Base-by-base conservation (phyloP, 2,888 invertebrate genomes). In the Thereva nobilitata region DNA sequence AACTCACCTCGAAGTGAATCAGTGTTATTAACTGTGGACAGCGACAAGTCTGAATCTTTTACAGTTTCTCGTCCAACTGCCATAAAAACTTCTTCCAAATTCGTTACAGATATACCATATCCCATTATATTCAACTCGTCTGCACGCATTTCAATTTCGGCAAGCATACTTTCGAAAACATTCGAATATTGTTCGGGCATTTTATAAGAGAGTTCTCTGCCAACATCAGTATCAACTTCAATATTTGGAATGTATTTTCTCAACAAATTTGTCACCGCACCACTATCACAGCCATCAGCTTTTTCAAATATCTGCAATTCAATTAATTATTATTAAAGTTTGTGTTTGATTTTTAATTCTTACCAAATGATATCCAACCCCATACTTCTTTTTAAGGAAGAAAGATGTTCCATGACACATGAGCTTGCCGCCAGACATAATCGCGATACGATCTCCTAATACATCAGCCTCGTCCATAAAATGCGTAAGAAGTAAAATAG, bases 391-490 rank as follows among this genome's bases (percentile, higher is more conserved):
- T 78, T 94, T 95, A 45, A 95, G 83, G 76, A 88, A 93, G 77
- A 88, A 89, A 2, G 92, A 89, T 0, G 90, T 89, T 5, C 93
- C 94, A 70, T 89, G 87, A 75, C 93, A 93, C 75, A 91, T 89
- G 47, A 94, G 81, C 44, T 86, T 84, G 0, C 94, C 94, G 54
- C 87, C 86, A 2, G 92, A 87, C 91, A 95, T 91, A 67, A 95
- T 93, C 6, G 92, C 93, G 71, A 94, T 92, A 49, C 93, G 84
- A 80, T 94, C 94, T 0, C 93, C 94, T 2, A 94, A 83, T 49
- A 91, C 83, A 79, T 95, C 94, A 1, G 94, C 94, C 80, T 95
- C 94, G 75, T 94, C 94, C 93, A 94, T 94, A 77, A 92, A 93
- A 79, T 94, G 92, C 0, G 92, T 92, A 0, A 93, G 91, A 68